A percentile compares a stretch with the other conserved stretches of the same genome.
Evolutionary conservation across 2,888 invertebrate genomes (phyloP).

Genomic region (Eilema caniola): DNA sequence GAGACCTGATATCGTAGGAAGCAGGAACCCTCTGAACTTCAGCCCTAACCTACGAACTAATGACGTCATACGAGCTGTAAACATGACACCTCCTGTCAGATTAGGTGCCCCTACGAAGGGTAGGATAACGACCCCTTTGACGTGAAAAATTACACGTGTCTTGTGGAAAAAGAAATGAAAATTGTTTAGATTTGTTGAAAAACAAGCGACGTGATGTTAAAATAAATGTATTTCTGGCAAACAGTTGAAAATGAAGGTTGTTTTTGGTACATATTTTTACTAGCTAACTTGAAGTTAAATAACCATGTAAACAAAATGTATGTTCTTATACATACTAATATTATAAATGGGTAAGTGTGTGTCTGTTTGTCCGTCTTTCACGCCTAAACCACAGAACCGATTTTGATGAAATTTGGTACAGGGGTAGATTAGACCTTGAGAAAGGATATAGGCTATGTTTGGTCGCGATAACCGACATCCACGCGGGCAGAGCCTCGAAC

Average conservation of each 20-base stretch:
- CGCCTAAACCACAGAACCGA: too few species aligned
- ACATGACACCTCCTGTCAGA: neutral
- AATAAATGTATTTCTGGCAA: neutral
- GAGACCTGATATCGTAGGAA: neutral
- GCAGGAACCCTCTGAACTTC: slow-evolving; percentile 1
- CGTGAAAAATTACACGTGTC: slow-evolving; percentile 15
- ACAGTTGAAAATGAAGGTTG: neutral
- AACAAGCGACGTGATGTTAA: neutral
- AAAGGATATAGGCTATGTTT: too few species aligned
- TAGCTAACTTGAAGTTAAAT: too few species aligned
- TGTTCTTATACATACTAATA: too few species aligned
- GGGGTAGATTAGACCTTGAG: too few species aligned
- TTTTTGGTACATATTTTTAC: neutral
- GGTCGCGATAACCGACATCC: too few species aligned
- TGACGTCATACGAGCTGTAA: slow-evolving; percentile 11
- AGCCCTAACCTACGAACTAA: slow-evolving; percentile 9
- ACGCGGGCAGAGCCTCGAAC: too few species aligned
- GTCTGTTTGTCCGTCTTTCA: too few species aligned
- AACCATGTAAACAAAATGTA: too few species aligned
- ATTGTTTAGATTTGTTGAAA: neutral
- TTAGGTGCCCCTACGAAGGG: neutral
- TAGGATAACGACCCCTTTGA: neutral
- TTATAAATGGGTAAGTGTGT: too few species aligned
- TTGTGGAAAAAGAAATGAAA: neutral
- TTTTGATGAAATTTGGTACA: too few species aligned